A percentile compares a stretch with the other conserved stretches of the same genome.
These are phyloP conservation scores for Rhopilema esculentum DNA, from an alignment of 30 jellyfish, hydroid and myxozoan species.

Conservation along the genomic window DNA sequence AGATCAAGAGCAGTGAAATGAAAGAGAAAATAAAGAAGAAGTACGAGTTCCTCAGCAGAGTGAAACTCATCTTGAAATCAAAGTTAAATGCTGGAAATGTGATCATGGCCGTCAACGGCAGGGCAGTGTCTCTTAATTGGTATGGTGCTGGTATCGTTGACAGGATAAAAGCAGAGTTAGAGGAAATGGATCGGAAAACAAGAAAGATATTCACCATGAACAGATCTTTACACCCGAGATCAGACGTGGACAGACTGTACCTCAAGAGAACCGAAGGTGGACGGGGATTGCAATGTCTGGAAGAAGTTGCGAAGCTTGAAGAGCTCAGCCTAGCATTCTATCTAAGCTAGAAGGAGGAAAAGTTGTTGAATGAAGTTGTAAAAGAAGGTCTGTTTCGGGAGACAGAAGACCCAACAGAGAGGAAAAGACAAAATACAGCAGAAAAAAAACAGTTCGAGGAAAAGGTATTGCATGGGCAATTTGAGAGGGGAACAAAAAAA, in stretches of 20 bases:
- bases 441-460: not conserved
- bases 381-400: not conserved
- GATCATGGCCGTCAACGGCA: not conserved
- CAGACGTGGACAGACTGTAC: slow-evolving; percentile 4
- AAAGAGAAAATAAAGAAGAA: slow-evolving; percentile 5
- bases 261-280: not conserved
- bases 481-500: not conserved
- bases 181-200: slow-evolving; percentile 12
- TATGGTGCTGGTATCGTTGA: slow-evolving; percentile 13
- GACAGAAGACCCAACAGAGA: not conserved
- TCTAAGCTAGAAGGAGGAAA: not conserved
- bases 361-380: not conserved
- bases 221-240: not conserved
- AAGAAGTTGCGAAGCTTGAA: not conserved
- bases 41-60: not conserved
- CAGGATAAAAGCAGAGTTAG: slow-evolving; percentile 12
- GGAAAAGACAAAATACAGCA: not conserved
- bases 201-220: slow-evolving; percentile 2
- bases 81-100: not conserved
- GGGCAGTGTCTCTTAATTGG: slow-evolving; percentile 1
- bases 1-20: slow-evolving; percentile 13
- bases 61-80: not conserved
- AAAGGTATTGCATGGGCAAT: not conserved
- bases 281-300: not conserved
- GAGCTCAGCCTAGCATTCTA: slow-evolving; percentile 2